A percentile compares a stretch with the other conserved stretches of the same genome.
Conservation (phyloP, 2,113 vertebrate genomes). For the Opisthocomus hoazin region DNA sequence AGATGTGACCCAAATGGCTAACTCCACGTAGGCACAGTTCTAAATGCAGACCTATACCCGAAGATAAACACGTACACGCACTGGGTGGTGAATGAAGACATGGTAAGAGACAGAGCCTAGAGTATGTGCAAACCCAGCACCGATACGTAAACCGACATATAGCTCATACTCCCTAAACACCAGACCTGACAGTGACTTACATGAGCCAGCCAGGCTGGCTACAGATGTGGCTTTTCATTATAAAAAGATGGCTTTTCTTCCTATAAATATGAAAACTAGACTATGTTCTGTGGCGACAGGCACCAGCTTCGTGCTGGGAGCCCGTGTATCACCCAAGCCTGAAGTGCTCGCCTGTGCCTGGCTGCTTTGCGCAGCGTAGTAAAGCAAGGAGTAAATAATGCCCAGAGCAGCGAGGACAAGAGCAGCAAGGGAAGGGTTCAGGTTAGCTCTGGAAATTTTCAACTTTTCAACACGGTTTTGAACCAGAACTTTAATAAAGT, state of each 20-base stretch:
- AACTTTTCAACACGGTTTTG: neutral
- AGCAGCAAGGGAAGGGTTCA: neutral
- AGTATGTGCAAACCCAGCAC: neutral
- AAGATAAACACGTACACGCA: neutral
- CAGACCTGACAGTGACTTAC: neutral
- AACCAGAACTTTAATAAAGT: neutral
- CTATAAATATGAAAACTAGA: neutral
- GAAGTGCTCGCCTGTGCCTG: neutral
- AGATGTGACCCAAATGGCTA: neutral
- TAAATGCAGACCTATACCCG: neutral
- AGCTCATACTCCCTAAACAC: neutral
- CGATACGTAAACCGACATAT: neutral
- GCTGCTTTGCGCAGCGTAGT: neutral
- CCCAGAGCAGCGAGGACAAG: neutral
- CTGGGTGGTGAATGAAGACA: neutral
- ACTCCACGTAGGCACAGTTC: neutral
- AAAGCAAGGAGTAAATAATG: neutral
- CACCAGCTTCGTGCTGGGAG: neutral
- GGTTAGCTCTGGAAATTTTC: neutral
- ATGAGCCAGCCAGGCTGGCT: neutral
- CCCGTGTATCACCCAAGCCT: neutral
- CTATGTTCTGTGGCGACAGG: neutral
- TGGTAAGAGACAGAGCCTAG: neutral
- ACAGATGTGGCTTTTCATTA: neutral
- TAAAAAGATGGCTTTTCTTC: neutral